Evolutionary conservation across 2,113 vertebrate species (phyloP).

Genomic region (Xiphias gladius): DNA sequence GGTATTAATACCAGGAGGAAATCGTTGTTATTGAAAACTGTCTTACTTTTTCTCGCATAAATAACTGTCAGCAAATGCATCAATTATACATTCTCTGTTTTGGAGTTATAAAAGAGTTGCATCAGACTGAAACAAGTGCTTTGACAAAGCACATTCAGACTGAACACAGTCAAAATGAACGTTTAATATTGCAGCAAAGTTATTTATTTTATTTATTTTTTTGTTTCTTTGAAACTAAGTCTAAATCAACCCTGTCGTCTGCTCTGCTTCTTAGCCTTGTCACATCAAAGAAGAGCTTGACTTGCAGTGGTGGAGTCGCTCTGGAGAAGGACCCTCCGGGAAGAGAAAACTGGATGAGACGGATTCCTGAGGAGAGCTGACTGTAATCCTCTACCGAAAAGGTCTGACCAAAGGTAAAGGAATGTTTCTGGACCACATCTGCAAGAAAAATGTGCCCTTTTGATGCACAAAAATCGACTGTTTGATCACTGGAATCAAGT

Average conservation of each 20-base stretch:
- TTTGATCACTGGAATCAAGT: background rate
- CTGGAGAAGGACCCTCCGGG: conserved; percentile 41
- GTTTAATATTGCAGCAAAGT: conserved; percentile 19
- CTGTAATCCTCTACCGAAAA: background rate
- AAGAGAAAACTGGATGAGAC: conserved; percentile 74
- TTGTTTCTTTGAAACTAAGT: background rate
- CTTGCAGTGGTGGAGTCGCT: conserved; percentile 70
- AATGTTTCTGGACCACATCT: background rate
- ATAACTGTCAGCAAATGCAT: background rate
- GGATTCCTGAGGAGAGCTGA: conserved; percentile 36
- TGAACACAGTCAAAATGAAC: conserved; percentile 6
- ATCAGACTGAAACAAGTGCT: background rate
- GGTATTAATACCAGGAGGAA: background rate
- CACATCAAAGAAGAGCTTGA: conserved; percentile 77
- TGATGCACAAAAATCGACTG: background rate
- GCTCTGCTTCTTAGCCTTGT: conserved; percentile 73
- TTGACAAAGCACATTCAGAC: conserved; percentile 6
- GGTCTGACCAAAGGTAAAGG: conserved; percentile 44
- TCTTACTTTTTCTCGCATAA: background rate
- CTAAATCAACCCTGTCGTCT: conserved; percentile 30
- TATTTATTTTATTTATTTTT: background rate
- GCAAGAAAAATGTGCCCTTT: background rate
- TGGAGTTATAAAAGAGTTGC: background rate
- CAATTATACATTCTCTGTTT: conserved; percentile 19
- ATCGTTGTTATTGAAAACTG: background rate